Evolutionary conservation across 1,140 invertebrate species (phyloP), one percentile per base, ranked within the genome.

Genomic region (Colletes latitarsis): DNA sequence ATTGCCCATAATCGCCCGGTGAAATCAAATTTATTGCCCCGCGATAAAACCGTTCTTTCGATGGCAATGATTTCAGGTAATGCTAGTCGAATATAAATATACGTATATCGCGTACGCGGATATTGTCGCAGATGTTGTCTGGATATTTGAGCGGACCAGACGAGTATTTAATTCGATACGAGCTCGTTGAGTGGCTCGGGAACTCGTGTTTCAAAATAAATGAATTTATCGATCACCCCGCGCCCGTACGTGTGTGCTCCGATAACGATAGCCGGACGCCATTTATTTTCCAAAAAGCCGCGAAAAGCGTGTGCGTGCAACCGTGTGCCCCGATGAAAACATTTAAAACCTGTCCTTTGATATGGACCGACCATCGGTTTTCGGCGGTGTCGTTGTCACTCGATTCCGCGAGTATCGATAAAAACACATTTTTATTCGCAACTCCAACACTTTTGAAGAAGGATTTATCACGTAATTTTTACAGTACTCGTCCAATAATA

Each of bases 151-250:
- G 43, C 57, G 49, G 52, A 63, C 71, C 72, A 46, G 82, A 81
- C 78, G 82, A 83, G 78, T 71, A 81, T 83, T 81, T 87, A 87
- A 87, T 87, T 84, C 77, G 84, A 87, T 79, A 81, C 39, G 72
- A 70, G 66, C 14, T 39, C 43, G 64, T 63, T 14, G 74, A 75
- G 73, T 72, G 85, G 58, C 67, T 72, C 58, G 71, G 66, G 67
- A 62, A 74, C 67, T 76, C 60, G 73, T 17, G 78, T 77, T 71
- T 46, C 69, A 81, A 83, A 86, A 81, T 83, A 78, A 77, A 87
- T 62, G 77, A 82, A 82, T 82, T 81, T 78, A 86, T 78, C 77
- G 77, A 75, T 81, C 74, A 71, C 46, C 62, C 5, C 3, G 52
- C 49, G 19, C 1, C 15, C 30, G 62, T 46, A 43, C 53, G 52